Base-by-base conservation (phyloP, 2,797 vertebrate species). In the Trachurus trachurus region DNA sequence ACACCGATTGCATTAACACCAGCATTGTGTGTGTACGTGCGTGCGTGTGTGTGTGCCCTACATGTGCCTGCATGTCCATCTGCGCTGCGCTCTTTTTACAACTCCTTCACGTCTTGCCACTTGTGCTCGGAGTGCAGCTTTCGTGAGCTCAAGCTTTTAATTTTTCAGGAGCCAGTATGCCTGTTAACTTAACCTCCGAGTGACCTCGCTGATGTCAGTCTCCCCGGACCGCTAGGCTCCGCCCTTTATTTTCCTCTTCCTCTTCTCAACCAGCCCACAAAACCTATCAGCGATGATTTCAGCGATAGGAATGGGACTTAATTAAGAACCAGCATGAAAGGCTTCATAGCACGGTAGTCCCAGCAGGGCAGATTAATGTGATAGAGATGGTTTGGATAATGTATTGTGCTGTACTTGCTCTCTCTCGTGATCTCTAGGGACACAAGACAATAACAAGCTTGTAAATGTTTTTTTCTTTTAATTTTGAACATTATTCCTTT, bases 181-280 rank as follows among this genome's bases (percentile, higher is more conserved):
- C 77, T 82, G 91, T 97, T 97, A 95, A 93, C 93, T 95, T 96
- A 97, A 96, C 96, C 96, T 97, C 93, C 71, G 87, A 78, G 61
- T 97, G 97, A 97, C 96, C 97, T 94, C 85, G 31, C 65, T 82
- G 84, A 89, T 91, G 90, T 91, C 90, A 83, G 86, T 80, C 82
- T 86, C 81, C 58, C 56, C 26, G 19, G 76, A 69, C 71, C 4
- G 26, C 62, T 62, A 64, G 62, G 82, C 81, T 49, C 86, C 61
- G 0, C 72, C 80, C 67, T 58, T 1, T 76, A 66, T 74, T 61
- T 74, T 80, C 34, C 74, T 66, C 44, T 44, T 44, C 42, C 71
- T 57, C 59, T 75, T 76, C 71, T 78, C 39, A 50, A 44, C 34
- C 73, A 71, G 62, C 66, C n/a, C 4, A 17, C 75, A 83, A 86